Evolutionary conservation across 2,113 vertebrate genomes (phyloP).

Genomic region (Artemisiospiza belli): DNA sequence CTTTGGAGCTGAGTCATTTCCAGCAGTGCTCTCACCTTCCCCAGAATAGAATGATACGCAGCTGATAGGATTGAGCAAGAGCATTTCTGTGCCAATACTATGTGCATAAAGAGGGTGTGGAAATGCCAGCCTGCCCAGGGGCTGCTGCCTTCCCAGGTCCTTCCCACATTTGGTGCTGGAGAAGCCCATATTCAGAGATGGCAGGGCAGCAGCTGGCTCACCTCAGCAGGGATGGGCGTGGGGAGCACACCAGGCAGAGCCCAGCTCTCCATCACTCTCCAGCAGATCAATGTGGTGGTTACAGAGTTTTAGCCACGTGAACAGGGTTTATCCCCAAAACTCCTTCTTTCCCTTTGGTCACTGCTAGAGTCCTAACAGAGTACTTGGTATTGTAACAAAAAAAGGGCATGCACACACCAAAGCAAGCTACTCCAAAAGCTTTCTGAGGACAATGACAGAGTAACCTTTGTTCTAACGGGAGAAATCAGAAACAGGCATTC

Average conservation of each 20-base stretch:
- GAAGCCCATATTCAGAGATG: background rate
- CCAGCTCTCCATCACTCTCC: background rate
- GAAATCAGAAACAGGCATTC: background rate
- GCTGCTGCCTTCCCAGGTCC: background rate
- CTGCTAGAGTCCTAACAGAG: background rate
- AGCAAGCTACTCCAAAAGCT: background rate
- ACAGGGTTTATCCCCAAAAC: background rate
- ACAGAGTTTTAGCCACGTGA: background rate
- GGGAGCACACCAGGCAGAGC: background rate
- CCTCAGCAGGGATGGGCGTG: fast-evolving
- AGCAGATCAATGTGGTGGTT: background rate
- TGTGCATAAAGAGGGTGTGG: background rate
- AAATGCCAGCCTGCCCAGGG: background rate
- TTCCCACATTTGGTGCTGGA: background rate
- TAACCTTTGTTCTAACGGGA: background rate
- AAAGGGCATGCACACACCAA: background rate
- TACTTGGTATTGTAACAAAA: background rate
- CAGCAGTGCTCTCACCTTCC: background rate
- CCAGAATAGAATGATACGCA: conserved; percentile 40
- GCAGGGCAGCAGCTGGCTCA: background rate
- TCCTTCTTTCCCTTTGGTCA: background rate
- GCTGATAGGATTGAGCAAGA: background rate
- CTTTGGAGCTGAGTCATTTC: background rate
- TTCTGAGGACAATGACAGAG: background rate
- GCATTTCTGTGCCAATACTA: background rate